Percentiles rank a stretch among this genome's conserved stretches.
Evolutionary conservation across 2,888 invertebrate genomes (phyloP).

Genomic region (Cheilosia impressa): DNA sequence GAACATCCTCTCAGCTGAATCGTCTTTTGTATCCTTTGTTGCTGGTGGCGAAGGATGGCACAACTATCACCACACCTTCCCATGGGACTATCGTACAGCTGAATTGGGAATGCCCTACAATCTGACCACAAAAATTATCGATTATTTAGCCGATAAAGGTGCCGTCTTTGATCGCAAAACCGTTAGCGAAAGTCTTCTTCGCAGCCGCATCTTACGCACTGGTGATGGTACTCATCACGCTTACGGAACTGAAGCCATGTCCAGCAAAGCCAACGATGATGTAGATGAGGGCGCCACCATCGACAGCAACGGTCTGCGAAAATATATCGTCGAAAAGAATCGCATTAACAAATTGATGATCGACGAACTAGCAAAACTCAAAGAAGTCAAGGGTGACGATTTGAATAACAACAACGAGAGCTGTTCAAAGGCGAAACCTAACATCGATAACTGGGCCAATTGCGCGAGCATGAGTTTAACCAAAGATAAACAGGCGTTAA

Average conservation of each 20-base stretch:
- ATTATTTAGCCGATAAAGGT: constrained; percentile 86
- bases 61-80: constrained; percentile 95
- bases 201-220: constrained; percentile 85
- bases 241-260: constrained; percentile 81
- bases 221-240: constrained; percentile 88
- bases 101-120: constrained; percentile 88
- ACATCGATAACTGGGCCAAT: constrained; percentile 59
- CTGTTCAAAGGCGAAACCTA: constrained; percentile 53
- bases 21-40: constrained; percentile 87
- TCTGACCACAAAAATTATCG: constrained; percentile 87
- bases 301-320: constrained; percentile 67
- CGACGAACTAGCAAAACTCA: constrained; percentile 73
- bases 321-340: constrained; percentile 77
- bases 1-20: constrained; percentile 90
- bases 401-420: constrained; percentile 75
- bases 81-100: constrained; percentile 94
- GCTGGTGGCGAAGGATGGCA: constrained; percentile 94
- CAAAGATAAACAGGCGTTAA: constrained; percentile 70
- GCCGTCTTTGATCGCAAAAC: constrained; percentile 84
- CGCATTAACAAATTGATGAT: constrained; percentile 74
- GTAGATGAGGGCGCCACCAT: constrained; percentile 53
- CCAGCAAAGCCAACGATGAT: constrained; percentile 45
- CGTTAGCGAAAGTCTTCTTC: constrained; percentile 81
- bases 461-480: constrained; percentile 66
- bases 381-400: constrained; percentile 69